Conservation (phyloP, 2,888 invertebrate genomes). For the Chouioia cunea region DNA sequence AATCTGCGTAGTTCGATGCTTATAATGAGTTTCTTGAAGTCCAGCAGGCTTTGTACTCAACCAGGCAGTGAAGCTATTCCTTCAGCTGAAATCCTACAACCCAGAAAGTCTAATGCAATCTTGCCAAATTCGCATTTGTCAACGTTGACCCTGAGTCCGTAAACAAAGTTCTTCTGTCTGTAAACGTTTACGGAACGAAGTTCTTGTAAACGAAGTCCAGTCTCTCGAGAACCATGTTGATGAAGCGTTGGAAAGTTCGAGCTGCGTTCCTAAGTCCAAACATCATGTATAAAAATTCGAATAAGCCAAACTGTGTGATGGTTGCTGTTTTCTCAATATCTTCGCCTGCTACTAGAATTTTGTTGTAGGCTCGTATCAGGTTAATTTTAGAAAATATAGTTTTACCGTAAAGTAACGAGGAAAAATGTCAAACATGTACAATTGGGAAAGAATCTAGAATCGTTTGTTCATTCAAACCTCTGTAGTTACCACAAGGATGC, state of each 20-base stretch:
- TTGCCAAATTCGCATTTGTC: slow-evolving; percentile 37
- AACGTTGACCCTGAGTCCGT: slow-evolving; percentile 29
- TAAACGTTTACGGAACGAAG: slow-evolving; percentile 30
- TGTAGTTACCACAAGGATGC: slow-evolving; percentile 56
- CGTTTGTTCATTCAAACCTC: slow-evolving; percentile 54
- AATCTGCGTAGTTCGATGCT: slow-evolving; percentile 22
- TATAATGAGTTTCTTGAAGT: slow-evolving; percentile 26
- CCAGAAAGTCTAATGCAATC: slow-evolving; percentile 22
- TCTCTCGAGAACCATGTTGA: slow-evolving; percentile 20
- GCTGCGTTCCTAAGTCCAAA: slow-evolving; percentile 35
- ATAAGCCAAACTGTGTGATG: slow-evolving; percentile 35
- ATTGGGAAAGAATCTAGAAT: slow-evolving; percentile 47
- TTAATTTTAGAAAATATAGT: slow-evolving; percentile 1
- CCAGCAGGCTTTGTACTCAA: slow-evolving; percentile 14
- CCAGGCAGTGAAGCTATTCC: slow-evolving; percentile 14
- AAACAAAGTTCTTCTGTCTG: slow-evolving; percentile 23
- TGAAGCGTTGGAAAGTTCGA: slow-evolving; percentile 33
- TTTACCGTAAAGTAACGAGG: neutral
- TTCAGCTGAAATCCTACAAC: slow-evolving; percentile 22
- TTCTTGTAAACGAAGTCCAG: slow-evolving; percentile 34
- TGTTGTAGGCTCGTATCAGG: slow-evolving; percentile 27
- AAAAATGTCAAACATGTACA: neutral
- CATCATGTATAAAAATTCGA: slow-evolving; percentile 31
- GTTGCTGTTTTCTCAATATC: slow-evolving; percentile 39
- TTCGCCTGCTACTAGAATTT: neutral